Conservation (phyloP, 2,113 vertebrate genomes). For the Podilymbus podiceps region DNA sequence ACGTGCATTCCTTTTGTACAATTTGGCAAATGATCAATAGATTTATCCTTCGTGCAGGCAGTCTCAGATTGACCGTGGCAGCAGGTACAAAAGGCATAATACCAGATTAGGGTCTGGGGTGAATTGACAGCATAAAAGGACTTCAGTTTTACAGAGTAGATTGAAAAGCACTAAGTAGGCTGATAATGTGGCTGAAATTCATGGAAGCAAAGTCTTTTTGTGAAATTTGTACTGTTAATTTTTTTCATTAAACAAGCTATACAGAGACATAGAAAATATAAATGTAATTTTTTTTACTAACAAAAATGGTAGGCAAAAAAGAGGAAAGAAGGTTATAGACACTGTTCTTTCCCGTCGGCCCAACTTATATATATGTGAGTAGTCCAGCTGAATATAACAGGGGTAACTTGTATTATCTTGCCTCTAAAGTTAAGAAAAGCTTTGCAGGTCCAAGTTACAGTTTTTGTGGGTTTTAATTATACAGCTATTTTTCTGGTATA, state of each 20-base stretch:
- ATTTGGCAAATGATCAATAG: constrained; percentile 74
- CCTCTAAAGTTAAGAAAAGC: neutral
- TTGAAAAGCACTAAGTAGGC: neutral
- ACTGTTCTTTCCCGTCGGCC: neutral
- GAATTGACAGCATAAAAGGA: neutral
- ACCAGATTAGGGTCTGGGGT: constrained; percentile 17
- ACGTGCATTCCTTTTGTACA: constrained; percentile 62
- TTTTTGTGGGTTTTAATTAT: neutral
- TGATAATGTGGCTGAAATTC: neutral
- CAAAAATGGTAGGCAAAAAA: neutral
- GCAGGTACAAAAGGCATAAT: constrained; percentile 44
- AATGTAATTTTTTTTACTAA: neutral
- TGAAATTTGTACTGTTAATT: neutral
- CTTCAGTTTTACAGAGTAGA: constrained; percentile 4
- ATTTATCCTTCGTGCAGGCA: constrained; percentile 31
- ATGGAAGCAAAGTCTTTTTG: neutral
- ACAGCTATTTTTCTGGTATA: neutral
- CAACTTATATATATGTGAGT: neutral
- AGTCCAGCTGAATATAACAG: neutral
- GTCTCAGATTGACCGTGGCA: neutral
- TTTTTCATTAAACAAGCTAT: neutral
- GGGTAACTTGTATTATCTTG: neutral
- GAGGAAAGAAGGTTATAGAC: neutral
- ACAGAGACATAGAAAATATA: neutral
- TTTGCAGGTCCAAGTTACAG: neutral